These are phyloP conservation scores for Cuniculus paca DNA, from an alignment of 2,797 vertebrate genomes.

Conservation along the genomic window DNA sequence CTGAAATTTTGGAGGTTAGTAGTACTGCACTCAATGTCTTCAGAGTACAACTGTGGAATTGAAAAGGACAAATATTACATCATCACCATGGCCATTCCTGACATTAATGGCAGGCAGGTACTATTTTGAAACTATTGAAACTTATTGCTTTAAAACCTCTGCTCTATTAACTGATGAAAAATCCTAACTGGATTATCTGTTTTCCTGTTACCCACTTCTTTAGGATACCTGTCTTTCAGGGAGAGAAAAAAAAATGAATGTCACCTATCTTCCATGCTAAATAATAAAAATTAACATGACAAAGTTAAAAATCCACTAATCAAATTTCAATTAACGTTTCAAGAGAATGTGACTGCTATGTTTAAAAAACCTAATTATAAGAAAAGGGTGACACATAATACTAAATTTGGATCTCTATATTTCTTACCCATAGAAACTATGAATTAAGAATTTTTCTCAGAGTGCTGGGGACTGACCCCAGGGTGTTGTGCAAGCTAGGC, in stretches of 20 bases:
- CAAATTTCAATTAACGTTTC: background rate
- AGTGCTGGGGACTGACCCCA: background rate
- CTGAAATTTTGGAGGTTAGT: background rate
- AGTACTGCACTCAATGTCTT: background rate
- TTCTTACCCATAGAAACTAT: background rate
- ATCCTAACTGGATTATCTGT: background rate
- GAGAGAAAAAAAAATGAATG: slow-evolving; percentile 17
- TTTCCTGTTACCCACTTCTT: background rate
- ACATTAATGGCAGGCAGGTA: background rate
- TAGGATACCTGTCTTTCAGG: slow-evolving; percentile 26
- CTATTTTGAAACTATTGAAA: background rate
- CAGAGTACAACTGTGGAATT: background rate
- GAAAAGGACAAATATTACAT: background rate
- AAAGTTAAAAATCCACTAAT: background rate
- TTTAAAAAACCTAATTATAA: background rate
- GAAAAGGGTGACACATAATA: background rate
- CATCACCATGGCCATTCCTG: background rate
- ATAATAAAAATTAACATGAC: background rate
- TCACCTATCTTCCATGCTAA: background rate
- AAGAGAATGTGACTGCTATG: background rate
- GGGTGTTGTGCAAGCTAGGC: background rate
- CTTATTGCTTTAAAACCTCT: background rate
- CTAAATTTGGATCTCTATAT: background rate
- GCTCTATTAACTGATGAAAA: background rate
- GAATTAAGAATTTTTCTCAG: background rate